phyloP scores from a whole-genome alignment of 2,113 vertebrate genomes.

The Fulica atra region DNA sequence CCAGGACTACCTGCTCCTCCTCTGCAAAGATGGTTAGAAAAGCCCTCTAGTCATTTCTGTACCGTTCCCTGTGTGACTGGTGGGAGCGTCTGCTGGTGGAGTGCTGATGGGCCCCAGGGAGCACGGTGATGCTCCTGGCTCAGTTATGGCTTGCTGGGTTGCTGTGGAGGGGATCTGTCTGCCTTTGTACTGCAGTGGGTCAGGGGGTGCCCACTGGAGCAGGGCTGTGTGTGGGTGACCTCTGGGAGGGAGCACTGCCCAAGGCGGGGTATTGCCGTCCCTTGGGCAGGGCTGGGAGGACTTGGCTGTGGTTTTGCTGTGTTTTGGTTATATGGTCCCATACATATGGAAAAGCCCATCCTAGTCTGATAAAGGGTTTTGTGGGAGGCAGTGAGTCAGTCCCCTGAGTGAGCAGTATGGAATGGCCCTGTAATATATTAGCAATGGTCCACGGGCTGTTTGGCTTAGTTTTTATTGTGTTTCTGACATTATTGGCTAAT shows the following conservation, averaged over 20 bases:
- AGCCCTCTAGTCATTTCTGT: background rate
- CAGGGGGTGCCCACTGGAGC: background rate
- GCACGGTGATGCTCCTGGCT: background rate
- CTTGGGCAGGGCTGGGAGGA: background rate
- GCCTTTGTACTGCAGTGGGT: background rate
- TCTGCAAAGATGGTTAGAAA: background rate
- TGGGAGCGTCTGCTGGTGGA: fast-evolving
- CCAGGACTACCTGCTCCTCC: background rate
- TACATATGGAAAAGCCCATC: background rate
- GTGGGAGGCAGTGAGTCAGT: background rate
- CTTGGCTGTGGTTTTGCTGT: background rate
- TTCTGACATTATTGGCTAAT: background rate
- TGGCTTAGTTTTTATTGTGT: background rate
- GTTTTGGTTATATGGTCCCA: background rate
- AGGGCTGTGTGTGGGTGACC: background rate
- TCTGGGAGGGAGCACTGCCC: fast-evolving
- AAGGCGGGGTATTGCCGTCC: background rate
- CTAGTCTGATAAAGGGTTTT: background rate
- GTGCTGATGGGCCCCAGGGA: background rate
- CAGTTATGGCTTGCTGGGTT: fast-evolving
- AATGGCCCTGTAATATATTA: background rate
- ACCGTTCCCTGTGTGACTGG: background rate
- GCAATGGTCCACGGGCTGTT: background rate
- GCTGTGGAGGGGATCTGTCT: background rate
- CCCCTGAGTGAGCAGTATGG: background rate